A percentile compares a stretch with the other conserved stretches of the same genome.
Evolutionary conservation across 2,888 invertebrate species (phyloP).

Genomic region (Sphaeridia pumilis): DNA sequence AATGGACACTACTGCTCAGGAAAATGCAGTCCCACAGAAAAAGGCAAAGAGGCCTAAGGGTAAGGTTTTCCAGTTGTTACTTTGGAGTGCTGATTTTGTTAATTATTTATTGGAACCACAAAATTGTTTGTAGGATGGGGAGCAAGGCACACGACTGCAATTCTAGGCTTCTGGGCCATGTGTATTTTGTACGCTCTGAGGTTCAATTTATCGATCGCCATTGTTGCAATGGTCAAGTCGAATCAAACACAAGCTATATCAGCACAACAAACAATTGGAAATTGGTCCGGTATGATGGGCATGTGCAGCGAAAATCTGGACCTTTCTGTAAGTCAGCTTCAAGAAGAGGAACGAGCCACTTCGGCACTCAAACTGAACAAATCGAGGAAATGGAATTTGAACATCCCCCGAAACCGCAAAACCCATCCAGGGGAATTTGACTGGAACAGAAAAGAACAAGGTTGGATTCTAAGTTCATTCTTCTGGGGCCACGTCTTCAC

Average conservation of each 20-base stretch:
- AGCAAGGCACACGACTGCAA: constrained; percentile 25
- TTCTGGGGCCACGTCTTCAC: constrained; percentile 51
- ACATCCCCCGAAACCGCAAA: neutral
- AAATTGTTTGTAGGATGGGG: constrained; percentile 30
- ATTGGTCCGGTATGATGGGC: neutral
- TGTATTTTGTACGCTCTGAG: constrained; percentile 29
- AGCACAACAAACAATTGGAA: neutral
- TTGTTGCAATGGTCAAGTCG: constrained; percentile 31
- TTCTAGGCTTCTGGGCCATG: constrained; percentile 30
- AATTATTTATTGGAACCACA: too few relatives aligned
- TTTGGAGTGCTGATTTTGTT: too few relatives aligned
- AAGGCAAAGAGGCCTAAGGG: too few relatives aligned
- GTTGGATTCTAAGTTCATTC: constrained; percentile 44
- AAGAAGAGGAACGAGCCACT: too few relatives aligned
- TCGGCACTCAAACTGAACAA: neutral
- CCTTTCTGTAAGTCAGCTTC: neutral
- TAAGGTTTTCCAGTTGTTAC: too few relatives aligned
- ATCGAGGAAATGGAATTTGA: too few relatives aligned
- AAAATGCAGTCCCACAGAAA: too few relatives aligned
- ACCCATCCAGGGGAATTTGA: constrained; percentile 21
- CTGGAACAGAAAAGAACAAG: constrained; percentile 17
- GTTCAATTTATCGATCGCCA: constrained; percentile 30
- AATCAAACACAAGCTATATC: constrained; percentile 8
- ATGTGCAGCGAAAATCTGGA: neutral
- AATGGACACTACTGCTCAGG: too few relatives aligned